These are phyloP conservation scores for Synanthedon vespiformis DNA, from an alignment of 2,888 invertebrate species.

Conservation along the genomic window DNA sequence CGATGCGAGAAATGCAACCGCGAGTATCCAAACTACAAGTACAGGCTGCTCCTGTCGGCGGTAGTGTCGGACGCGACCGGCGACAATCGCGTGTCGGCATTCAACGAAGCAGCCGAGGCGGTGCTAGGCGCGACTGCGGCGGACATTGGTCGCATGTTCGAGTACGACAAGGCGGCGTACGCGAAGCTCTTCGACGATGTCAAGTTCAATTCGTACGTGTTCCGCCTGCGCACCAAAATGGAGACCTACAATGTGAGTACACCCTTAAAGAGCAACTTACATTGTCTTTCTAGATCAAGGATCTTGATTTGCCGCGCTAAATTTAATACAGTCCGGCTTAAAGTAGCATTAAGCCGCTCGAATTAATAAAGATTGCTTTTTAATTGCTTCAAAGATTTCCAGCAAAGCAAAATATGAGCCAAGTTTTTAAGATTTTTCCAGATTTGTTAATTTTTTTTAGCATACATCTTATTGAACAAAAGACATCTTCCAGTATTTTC, in stretches of 20 bases:
- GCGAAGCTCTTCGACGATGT: conserved; percentile 78
- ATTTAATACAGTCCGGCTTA: no score
- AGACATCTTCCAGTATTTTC: no score
- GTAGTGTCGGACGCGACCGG: conserved; percentile 90
- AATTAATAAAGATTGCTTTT: no score
- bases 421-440: no score
- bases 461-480: no score
- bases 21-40: conserved; percentile 87
- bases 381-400: no score
- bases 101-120: conserved; percentile 85
- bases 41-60: conserved; percentile 84
- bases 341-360: no score
- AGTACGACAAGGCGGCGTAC: conserved; percentile 75
- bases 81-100: conserved; percentile 91
- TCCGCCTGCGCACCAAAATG: conserved; percentile 88
- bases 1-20: conserved; percentile 95
- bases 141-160: conserved; percentile 82
- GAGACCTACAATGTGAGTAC: conserved; percentile 90
- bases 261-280: no score
- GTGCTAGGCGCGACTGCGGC: conserved; percentile 78
- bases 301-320: no score
- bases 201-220: conserved; percentile 83
- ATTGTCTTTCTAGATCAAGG: no score
- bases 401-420: no score
- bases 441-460: no score